A percentile compares a stretch with the other conserved stretches of the same genome.
Conservation (phyloP, 2,113 vertebrate genomes). For the Nothobranchius kuhntae region DNA sequence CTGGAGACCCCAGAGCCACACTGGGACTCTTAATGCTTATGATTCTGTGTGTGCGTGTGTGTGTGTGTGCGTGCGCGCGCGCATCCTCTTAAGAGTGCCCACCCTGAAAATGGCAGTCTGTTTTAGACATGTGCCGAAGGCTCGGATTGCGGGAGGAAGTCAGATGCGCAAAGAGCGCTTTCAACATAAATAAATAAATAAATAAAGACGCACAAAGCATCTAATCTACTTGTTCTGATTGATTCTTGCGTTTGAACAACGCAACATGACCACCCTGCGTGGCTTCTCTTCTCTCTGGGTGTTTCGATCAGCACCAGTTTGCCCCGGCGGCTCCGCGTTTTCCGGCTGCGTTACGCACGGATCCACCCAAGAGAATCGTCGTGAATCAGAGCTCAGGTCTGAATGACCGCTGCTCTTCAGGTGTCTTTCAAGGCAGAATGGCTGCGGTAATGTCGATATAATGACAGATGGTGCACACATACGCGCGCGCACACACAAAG, state of each 20-base stretch:
- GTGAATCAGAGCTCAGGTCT: slow-evolving; percentile 59
- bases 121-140: slow-evolving; percentile 50
- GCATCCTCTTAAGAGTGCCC: slow-evolving; percentile 49
- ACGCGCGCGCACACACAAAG: slow-evolving; percentile 77
- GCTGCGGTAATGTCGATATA: slow-evolving; percentile 79
- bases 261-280: not conserved
- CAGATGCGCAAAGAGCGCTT: slow-evolving; percentile 51
- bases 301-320: slow-evolving; percentile 11
- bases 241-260: not conserved
- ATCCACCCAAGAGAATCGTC: slow-evolving; percentile 39
- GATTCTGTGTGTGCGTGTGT: slow-evolving; percentile 25
- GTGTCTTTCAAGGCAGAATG: slow-evolving; percentile 84
- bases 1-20: not conserved
- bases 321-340: slow-evolving; percentile 14
- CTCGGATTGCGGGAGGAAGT: slow-evolving; percentile 54
- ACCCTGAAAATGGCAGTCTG: slow-evolving; percentile 69
- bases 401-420: slow-evolving; percentile 82
- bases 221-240: slow-evolving; percentile 1
- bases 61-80: slow-evolving; percentile 23
- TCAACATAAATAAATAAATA: slow-evolving; percentile 16
- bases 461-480: slow-evolving; percentile 81
- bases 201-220: slow-evolving; percentile 47
- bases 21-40: slow-evolving; percentile 2
- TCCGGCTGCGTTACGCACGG: slow-evolving; percentile 53
- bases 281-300: not conserved